These are phyloP conservation scores for Esox lucius DNA, from an alignment of 2,797 vertebrate genomes.

Conservation along the genomic window DNA sequence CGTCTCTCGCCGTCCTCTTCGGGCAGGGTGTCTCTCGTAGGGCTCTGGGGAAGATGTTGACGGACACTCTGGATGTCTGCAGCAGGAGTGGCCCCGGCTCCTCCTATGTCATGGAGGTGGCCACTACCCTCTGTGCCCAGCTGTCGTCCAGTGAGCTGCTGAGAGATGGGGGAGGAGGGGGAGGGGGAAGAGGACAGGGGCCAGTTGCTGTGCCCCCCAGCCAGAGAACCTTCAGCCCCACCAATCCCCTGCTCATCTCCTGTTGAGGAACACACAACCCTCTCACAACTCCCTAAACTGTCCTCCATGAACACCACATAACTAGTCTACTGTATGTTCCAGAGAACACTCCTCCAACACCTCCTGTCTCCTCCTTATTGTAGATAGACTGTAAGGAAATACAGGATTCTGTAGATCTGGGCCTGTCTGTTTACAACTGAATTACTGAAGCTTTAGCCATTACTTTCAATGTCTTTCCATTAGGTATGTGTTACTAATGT, in stretches of 20 bases:
- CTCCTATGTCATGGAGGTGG: conserved; percentile 46
- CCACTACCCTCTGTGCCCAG: conserved; percentile 43
- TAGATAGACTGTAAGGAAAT: no score
- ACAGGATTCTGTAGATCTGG: no score
- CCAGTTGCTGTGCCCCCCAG: conserved; percentile 13
- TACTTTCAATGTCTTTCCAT: background rate
- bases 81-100: conserved; percentile 49
- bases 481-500: background rate
- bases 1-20: background rate
- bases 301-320: background rate
- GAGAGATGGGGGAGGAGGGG: conserved; percentile 11
- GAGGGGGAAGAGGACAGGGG: conserved; percentile 3
- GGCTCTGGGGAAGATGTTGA: conserved; percentile 65
- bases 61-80: conserved; percentile 66
- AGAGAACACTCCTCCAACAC: background rate
- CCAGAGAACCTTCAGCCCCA: conserved; percentile 17
- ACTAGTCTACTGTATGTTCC: background rate
- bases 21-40: conserved; percentile 64
- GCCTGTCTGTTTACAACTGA: background rate
- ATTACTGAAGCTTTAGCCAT: conserved; percentile 1
- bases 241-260: conserved; percentile 44
- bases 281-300: background rate
- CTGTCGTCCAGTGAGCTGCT: conserved; percentile 41
- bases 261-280: conserved; percentile 37
- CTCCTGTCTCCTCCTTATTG: background rate